A percentile compares a stretch with the other conserved stretches of the same genome.
phyloP scores from a whole-genome alignment of 2,888 invertebrate genomes.

The Epirrita christyi region DNA sequence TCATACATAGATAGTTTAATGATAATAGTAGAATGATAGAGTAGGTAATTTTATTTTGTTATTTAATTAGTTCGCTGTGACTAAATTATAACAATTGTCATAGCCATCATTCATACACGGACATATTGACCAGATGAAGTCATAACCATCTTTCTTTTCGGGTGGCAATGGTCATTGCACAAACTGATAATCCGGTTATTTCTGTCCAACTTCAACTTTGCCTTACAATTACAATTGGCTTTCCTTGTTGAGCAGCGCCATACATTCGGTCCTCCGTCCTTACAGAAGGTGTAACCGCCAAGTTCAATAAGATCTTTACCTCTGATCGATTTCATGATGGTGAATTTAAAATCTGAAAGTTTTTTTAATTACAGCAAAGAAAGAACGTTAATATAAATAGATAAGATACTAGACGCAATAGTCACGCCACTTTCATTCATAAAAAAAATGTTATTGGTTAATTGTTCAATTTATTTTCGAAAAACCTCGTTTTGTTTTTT shows the following conservation, averaged over 20 bases:
- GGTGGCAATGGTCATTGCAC: slow-evolving; percentile 11
- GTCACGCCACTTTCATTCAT: no score
- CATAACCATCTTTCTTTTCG: slow-evolving; percentile 1
- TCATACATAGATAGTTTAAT: no score
- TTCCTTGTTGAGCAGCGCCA: slow-evolving; percentile 26
- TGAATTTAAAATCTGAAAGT: neutral
- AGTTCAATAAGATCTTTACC: slow-evolving; percentile 36
- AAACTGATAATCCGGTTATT: slow-evolving; percentile 2
- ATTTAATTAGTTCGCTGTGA: no score
- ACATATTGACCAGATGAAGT: slow-evolving; percentile 10
- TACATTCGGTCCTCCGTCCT: neutral
- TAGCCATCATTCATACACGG: slow-evolving; percentile 3
- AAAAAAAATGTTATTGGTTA: no score
- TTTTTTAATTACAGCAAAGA: neutral
- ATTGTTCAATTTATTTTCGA: no score
- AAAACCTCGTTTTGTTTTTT: no score
- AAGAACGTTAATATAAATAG: no score
- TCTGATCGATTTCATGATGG: slow-evolving; percentile 40
- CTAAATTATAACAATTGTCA: no score
- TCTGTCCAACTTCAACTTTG: slow-evolving; percentile 10
- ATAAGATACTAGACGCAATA: no score
- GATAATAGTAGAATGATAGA: no score
- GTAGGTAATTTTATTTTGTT: no score
- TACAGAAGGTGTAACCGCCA: slow-evolving; percentile 24
- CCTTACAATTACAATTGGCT: slow-evolving; percentile 11